phyloP scores from a whole-genome alignment of 2,888 invertebrate species.

The Mesoligia furuncula region DNA sequence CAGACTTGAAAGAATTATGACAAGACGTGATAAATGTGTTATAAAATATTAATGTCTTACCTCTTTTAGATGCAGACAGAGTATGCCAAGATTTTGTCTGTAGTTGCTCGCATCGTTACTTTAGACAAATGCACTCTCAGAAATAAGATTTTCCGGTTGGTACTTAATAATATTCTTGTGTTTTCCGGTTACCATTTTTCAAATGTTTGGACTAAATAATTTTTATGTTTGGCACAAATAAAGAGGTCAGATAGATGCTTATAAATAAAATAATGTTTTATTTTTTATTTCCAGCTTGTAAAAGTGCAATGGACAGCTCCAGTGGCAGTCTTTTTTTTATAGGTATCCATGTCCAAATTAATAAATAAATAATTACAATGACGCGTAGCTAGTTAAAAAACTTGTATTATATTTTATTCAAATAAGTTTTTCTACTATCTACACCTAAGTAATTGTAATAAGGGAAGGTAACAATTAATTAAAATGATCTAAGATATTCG shows the following conservation, averaged over 20 bases:
- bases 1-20: slow-evolving; percentile 12
- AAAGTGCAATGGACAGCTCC: not conserved
- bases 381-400: no score
- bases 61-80: slow-evolving; percentile 18
- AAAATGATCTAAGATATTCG: not conserved
- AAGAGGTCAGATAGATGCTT: no score
- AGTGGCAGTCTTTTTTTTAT: no score
- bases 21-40: slow-evolving; percentile 32
- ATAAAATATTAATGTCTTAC: slow-evolving; percentile 43
- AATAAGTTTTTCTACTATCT: not conserved
- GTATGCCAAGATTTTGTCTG: slow-evolving; percentile 51
- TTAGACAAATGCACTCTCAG: slow-evolving; percentile 44
- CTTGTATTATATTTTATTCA: no score
- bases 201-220: not conserved
- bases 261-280: not conserved
- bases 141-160: slow-evolving; percentile 35
- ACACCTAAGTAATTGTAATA: no score
- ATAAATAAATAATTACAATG: not conserved
- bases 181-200: not conserved
- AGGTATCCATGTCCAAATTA: not conserved
- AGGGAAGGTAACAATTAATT: not conserved
- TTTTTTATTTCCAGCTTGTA: not conserved
- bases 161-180: not conserved
- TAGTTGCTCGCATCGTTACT: slow-evolving; percentile 25
- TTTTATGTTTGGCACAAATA: not conserved